Conservation (phyloP, 1,140 invertebrate genomes). For the Drosophila ananassae region DNA sequence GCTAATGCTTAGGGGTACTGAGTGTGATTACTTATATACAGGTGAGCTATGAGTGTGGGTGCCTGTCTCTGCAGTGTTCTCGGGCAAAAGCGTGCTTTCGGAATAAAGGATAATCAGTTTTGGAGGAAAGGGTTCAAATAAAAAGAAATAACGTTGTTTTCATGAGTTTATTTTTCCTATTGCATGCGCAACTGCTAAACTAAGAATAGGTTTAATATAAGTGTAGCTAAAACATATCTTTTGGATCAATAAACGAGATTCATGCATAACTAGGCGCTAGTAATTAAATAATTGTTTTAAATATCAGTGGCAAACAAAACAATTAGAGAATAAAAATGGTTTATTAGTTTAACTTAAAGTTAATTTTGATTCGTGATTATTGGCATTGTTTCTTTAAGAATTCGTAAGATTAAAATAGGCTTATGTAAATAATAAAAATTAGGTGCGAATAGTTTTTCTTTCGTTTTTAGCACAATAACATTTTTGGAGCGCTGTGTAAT, state of each 20-base stretch:
- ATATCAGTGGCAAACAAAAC: conserved; percentile 71
- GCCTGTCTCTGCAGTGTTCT: background rate
- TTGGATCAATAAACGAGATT: conserved; percentile 55
- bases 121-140: conserved; percentile 2
- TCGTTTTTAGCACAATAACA: conserved; percentile 22
- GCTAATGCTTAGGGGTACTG: conserved; percentile 8
- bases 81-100: background rate
- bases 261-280: conserved; percentile 51
- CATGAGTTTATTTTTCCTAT: conserved; percentile 40
- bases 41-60: conserved; percentile 22
- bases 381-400: conserved; percentile 75
- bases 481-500: conserved; percentile 59
- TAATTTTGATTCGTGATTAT: conserved; percentile 71
- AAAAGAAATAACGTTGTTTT: conserved; percentile 24
- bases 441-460: conserved; percentile 8
- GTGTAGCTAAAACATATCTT: conserved; percentile 19
- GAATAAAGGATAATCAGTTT: conserved; percentile 5
- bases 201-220: conserved; percentile 53
- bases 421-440: conserved; percentile 43
- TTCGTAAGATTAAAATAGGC: conserved; percentile 59
- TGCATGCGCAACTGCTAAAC: conserved; percentile 28
- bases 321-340: conserved; percentile 48
- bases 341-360: conserved; percentile 69
- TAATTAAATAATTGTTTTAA: conserved; percentile 64
- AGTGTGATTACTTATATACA: conserved; percentile 10